Conservation (phyloP, 2,888 invertebrate species). For the Meteorus colon region DNA sequence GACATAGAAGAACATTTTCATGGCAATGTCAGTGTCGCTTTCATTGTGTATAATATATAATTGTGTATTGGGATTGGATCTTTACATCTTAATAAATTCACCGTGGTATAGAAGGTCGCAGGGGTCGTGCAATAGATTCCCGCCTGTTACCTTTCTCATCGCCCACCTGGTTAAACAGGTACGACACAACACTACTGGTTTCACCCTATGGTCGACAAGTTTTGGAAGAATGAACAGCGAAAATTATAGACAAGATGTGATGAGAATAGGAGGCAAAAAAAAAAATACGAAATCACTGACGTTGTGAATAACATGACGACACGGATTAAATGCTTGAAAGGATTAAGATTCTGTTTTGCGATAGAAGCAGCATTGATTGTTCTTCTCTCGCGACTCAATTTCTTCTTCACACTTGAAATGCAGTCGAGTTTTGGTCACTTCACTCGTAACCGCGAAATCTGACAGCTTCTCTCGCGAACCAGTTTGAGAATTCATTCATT, state of each 20-base stretch:
- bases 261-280: conserved; percentile 29
- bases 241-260: background rate
- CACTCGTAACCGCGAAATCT: conserved; percentile 24
- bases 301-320: conserved; percentile 44
- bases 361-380: conserved; percentile 41
- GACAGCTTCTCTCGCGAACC: conserved; percentile 13
- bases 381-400: conserved; percentile 34
- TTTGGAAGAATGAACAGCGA: background rate
- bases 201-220: conserved; percentile 18
- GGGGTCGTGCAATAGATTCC: conserved; percentile 35
- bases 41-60: background rate
- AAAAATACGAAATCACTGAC: conserved; percentile 11
- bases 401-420: conserved; percentile 14
- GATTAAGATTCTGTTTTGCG: conserved; percentile 50
- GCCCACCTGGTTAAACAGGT: conserved; percentile 50
- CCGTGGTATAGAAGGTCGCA: conserved; percentile 35
- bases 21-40: conserved; percentile 7
- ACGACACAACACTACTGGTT: conserved; percentile 8
- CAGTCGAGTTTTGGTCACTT: conserved; percentile 31
- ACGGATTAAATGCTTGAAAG: conserved; percentile 52
- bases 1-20: conserved; percentile 30
- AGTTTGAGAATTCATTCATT: conserved; percentile 5
- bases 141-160: background rate
- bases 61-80: conserved; percentile 18
- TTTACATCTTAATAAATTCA: conserved; percentile 44